Percentiles rank a stretch among this genome's conserved stretches.
These are phyloP conservation scores for Melanchra persicariae DNA, from an alignment of 2,888 invertebrate genomes.

Conservation along the genomic window DNA sequence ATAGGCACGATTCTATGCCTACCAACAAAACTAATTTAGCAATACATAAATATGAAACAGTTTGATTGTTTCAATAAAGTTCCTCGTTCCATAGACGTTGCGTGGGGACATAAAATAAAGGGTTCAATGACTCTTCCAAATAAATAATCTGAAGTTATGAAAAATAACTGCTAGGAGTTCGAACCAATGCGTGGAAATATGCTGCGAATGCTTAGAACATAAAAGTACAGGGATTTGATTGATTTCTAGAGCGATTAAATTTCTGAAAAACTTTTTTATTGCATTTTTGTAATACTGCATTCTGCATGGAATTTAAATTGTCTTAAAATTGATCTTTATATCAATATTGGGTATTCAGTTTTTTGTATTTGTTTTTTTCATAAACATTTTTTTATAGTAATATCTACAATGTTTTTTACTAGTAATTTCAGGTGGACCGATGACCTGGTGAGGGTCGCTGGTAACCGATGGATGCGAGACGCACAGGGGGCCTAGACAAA, in stretches of 20 bases:
- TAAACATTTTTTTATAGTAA: too few species aligned
- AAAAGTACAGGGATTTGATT: conserved; percentile 11
- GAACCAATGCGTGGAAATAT: conserved; percentile 22
- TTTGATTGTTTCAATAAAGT: conserved; percentile 12
- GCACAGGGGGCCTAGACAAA: too few species aligned
- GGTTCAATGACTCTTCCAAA: conserved; percentile 31
- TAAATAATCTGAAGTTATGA: conserved; percentile 9
- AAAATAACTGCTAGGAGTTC: neutral
- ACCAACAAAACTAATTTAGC: conserved; percentile 35
- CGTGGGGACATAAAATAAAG: conserved; percentile 24
- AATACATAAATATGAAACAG: conserved; percentile 9
- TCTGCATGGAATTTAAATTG: too few species aligned
- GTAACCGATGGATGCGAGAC: too few species aligned
- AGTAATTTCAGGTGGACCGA: too few species aligned
- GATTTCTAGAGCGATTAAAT: neutral
- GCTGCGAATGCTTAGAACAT: conserved; percentile 1
- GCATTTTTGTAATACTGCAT: neutral
- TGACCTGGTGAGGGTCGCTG: too few species aligned
- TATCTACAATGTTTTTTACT: too few species aligned
- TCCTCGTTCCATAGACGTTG: neutral
- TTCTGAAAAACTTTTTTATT: neutral
- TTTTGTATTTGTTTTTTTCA: too few species aligned
- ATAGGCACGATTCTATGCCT: too few species aligned
- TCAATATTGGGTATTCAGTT: too few species aligned
- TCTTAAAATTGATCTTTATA: too few species aligned